Base-by-base conservation (phyloP, 2,888 invertebrate genomes). In the Ischnus inquisitorius region DNA sequence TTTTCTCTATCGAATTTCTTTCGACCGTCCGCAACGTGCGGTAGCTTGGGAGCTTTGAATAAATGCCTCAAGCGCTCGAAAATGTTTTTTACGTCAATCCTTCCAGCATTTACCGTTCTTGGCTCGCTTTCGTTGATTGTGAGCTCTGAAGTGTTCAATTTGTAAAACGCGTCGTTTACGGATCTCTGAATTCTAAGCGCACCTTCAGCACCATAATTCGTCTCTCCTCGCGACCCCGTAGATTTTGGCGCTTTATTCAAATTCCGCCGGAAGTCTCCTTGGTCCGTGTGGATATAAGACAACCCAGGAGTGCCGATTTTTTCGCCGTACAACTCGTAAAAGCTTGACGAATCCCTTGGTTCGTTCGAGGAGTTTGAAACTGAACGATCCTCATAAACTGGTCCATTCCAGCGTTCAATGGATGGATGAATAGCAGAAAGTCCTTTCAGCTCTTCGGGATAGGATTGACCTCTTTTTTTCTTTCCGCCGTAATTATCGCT, bases 131-230 rank as follows among this genome's bases (percentile, higher is more conserved):
- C 19, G 16, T 72, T 79, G 51, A 22, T 46, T 34, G 65, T 22
- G 41, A 65, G 14, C 16, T 41, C 8, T 0, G 41, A 0, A 12
- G 16, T 16, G 51, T 54, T 25, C 5, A 25, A 25, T 34, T 16
- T 25, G 3, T 12, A 16, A n/a, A 25, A 10, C 16, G n/a, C 25
- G 0, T 43, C 60, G 28, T 28, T 43, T 28, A 6, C 4, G 28
- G 60, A 22, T 72, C 85, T 74, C 54, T 57, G 74, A 34, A 85
- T 79, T 54, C 85, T 72, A 16, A 75, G 46, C 14, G 76, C 51
- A 54, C 75, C 65, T 39, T 74, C 68, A 54, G 71, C 64, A 12
- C 77, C 79, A 51, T 79, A 77, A 65, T 82, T 64, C 3, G 57
- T 22, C 12, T 41, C 16, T 3, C 46, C 6, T 34, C 39, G 43